These are phyloP conservation scores for Typhlomys cinereus DNA, from an alignment of 2,113 vertebrate species.

Conservation along the genomic window DNA sequence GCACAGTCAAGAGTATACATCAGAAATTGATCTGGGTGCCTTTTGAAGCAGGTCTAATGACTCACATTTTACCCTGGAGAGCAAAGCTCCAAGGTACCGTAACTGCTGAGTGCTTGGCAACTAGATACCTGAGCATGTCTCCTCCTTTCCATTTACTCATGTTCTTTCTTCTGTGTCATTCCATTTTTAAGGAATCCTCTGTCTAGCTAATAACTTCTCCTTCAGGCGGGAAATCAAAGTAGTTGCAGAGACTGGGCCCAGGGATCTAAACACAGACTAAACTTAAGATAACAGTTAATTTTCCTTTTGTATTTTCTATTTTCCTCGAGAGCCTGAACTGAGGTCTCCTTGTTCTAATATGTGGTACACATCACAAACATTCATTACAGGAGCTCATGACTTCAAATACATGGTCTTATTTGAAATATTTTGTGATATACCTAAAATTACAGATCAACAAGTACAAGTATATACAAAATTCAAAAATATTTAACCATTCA, in stretches of 20 bases:
- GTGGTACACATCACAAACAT: background rate
- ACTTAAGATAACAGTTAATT: background rate
- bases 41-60: background rate
- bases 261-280: background rate
- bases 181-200: background rate
- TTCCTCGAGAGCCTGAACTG: background rate
- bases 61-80: background rate
- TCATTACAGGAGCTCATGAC: background rate
- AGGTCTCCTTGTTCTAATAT: background rate
- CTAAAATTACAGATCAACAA: background rate
- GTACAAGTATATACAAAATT: background rate
- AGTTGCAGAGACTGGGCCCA: background rate
- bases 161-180: background rate
- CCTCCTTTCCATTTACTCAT: background rate
- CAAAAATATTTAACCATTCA: constrained; percentile 7
- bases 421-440: constrained; percentile 7
- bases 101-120: background rate
- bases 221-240: background rate
- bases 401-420: background rate
- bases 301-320: background rate
- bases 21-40: background rate
- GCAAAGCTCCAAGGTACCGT: background rate
- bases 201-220: background rate
- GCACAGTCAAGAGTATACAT: background rate
- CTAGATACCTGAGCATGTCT: background rate